Evolutionary conservation across 2,797 vertebrate genomes (phyloP).

Genomic region (Hemitrygon akajei): DNA sequence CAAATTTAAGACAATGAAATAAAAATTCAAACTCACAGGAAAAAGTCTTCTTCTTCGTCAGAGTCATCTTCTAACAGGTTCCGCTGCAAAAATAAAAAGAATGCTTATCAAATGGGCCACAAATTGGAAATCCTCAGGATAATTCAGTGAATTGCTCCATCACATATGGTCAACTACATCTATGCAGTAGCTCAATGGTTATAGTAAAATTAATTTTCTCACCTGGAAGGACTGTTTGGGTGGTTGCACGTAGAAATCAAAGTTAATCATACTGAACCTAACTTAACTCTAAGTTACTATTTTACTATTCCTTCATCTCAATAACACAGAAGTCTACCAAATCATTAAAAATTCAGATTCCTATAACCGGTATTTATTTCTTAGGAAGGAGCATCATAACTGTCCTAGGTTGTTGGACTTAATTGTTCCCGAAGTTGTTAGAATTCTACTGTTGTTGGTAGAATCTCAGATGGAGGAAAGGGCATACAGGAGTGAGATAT

Average conservation of each 20-base stretch:
- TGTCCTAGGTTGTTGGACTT: neutral
- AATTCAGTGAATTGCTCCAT: neutral
- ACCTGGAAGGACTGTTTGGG: neutral
- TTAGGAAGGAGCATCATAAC: neutral
- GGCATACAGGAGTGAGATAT: too few relatives aligned
- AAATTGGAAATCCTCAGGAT: neutral
- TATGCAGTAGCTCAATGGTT: neutral
- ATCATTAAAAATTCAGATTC: neutral
- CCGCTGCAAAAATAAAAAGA: constrained; percentile 63
- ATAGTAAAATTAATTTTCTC: too few relatives aligned
- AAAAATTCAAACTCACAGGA: constrained; percentile 71
- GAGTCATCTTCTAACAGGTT: constrained; percentile 95
- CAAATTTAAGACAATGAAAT: neutral
- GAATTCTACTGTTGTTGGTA: too few relatives aligned
- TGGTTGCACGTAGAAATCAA: neutral
- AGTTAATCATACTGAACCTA: neutral
- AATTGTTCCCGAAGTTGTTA: neutral
- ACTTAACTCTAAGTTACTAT: neutral
- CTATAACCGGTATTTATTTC: neutral
- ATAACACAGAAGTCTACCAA: neutral
- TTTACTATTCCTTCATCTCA: neutral
- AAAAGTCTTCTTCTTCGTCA: constrained; percentile 97
- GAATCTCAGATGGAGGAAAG: too few relatives aligned
- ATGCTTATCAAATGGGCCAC: neutral
- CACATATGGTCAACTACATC: neutral